These are phyloP conservation scores for Perithous albicinctus DNA, from an alignment of 2,888 invertebrate genomes.

Conservation along the genomic window DNA sequence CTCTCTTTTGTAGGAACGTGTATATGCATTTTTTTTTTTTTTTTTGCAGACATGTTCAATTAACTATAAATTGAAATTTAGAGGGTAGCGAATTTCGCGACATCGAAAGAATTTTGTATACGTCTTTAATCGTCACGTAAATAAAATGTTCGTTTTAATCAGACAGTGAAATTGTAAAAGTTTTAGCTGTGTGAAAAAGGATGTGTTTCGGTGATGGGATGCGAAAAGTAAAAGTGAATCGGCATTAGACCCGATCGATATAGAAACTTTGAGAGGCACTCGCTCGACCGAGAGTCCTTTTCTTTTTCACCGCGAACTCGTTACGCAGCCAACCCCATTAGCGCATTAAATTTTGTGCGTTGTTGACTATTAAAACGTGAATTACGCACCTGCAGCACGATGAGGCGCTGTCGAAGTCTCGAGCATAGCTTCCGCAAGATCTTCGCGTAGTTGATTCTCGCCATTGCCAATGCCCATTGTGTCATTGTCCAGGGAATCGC, in stretches of 20 bases:
- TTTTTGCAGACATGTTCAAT: neutral
- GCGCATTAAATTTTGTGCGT: slow-evolving; percentile 9
- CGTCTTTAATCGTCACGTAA: neutral
- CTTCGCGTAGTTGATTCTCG: slow-evolving; percentile 94
- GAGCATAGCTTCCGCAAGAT: slow-evolving; percentile 97
- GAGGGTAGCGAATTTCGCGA: too few relatives aligned
- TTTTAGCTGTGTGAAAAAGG: slow-evolving; percentile 10
- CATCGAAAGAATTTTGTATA: too few relatives aligned
- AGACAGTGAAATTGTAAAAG: neutral
- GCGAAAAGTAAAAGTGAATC: slow-evolving; percentile 5
- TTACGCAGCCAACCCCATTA: slow-evolving; percentile 10
- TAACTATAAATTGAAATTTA: too few relatives aligned
- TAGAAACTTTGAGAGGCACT: neutral
- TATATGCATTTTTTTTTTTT: neutral
- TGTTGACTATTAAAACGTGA: neutral
- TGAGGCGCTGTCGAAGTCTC: slow-evolving; percentile 89
- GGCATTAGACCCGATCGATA: neutral
- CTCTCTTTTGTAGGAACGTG: neutral
- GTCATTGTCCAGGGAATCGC: slow-evolving; percentile 84
- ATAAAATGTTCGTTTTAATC: neutral
- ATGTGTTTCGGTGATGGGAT: slow-evolving; percentile 34
- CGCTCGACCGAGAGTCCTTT: neutral
- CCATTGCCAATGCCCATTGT: slow-evolving; percentile 85
- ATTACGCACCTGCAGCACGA: slow-evolving; percentile 83
- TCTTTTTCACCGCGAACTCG: neutral